These are phyloP conservation scores for Monomorium pharaonis DNA, from an alignment of 1,140 invertebrate genomes.

Conservation along the genomic window DNA sequence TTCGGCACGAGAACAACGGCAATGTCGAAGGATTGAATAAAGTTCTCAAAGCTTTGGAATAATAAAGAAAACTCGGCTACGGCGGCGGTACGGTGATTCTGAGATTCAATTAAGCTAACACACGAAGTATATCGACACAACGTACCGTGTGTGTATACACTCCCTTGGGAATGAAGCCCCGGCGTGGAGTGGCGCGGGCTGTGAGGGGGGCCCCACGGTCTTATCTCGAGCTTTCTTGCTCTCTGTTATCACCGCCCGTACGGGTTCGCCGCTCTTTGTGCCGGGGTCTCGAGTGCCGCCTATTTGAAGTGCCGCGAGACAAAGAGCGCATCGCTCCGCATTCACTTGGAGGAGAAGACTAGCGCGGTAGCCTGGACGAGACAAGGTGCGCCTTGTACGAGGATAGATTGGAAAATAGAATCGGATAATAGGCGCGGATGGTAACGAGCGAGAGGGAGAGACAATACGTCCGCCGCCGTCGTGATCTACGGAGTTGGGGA, in stretches of 20 bases:
- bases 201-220: constrained; percentile 6
- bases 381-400: constrained; percentile 60
- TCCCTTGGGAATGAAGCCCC: constrained; percentile 20
- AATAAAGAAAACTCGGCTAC: not conserved
- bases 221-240: constrained; percentile 52
- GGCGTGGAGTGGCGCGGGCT: constrained; percentile 14
- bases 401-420: constrained; percentile 66
- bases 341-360: constrained; percentile 49
- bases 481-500: constrained; percentile 30
- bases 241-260: constrained; percentile 36
- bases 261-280: constrained; percentile 42
- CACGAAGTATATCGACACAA: not conserved
- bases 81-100: not conserved
- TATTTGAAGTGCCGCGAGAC: constrained; percentile 45
- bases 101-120: not conserved
- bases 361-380: constrained; percentile 45
- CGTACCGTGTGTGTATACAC: not conserved
- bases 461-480: not conserved
- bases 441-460: constrained; percentile 48
- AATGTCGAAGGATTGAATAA: not conserved
- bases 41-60: not conserved
- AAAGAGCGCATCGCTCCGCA: constrained; percentile 51
- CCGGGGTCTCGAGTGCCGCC: constrained; percentile 42
- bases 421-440: constrained; percentile 54
- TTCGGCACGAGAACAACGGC: too few relatives aligned